Evolutionary conservation across 2,888 invertebrate genomes (phyloP).

Genomic region (Tetramorium bicarinatum): DNA sequence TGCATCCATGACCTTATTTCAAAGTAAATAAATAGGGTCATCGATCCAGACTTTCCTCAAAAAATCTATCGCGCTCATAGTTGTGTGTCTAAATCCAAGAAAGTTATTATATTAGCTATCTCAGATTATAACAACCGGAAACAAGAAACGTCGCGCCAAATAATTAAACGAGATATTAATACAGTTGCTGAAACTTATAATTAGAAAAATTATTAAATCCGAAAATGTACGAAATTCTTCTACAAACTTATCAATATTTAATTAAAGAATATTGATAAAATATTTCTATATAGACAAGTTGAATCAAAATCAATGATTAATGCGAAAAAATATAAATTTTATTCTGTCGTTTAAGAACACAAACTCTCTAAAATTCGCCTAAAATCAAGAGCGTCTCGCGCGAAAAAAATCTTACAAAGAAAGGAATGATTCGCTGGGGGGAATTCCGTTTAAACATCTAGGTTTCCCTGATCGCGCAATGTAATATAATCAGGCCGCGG

Average conservation of each 20-base stretch:
- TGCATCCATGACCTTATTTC: slow-evolving; percentile 75
- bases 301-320: background rate
- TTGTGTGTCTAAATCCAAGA: background rate
- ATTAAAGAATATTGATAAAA: slow-evolving; percentile 8
- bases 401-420: background rate
- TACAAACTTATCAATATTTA: background rate
- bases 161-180: background rate
- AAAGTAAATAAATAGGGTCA: slow-evolving; percentile 79
- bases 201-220: background rate
- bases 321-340: background rate
- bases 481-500: slow-evolving; percentile 15
- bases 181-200: background rate
- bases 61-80: background rate
- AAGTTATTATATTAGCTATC: background rate
- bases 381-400: background rate
- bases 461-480: slow-evolving; percentile 4
- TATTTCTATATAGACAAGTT: no score
- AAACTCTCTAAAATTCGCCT: background rate
- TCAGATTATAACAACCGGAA: background rate
- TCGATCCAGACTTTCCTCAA: slow-evolving; percentile 14
- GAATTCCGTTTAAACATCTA: background rate
- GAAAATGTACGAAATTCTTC: background rate
- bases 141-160: background rate
- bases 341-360: background rate
- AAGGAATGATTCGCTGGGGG: background rate